Evolutionary conservation across 2,888 invertebrate species (phyloP).

Genomic region (Plagiodera versicolora): DNA sequence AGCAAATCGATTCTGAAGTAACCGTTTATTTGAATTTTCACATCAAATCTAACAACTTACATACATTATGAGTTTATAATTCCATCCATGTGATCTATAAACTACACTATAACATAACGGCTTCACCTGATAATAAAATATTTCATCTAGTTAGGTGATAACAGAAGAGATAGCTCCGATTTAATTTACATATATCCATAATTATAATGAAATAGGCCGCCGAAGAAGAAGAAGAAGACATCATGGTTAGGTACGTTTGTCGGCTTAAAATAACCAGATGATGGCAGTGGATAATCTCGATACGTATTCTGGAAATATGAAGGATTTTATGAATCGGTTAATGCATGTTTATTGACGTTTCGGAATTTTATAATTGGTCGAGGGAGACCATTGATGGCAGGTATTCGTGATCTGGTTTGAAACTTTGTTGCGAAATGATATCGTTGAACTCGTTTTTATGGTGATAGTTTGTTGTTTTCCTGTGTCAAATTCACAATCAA

Average conservation of each 20-base stretch:
- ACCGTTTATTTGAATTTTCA: too few species aligned
- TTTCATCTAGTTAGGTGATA: background rate
- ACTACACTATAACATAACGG: background rate
- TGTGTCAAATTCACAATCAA: too few species aligned
- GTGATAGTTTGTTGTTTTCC: too few species aligned
- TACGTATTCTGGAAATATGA: constrained; percentile 9
- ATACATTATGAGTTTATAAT: too few species aligned
- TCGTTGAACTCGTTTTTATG: too few species aligned
- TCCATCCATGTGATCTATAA: background rate
- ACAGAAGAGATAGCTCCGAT: background rate
- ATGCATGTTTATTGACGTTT: constrained; percentile 9
- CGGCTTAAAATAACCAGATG: constrained; percentile 6
- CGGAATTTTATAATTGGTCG: background rate
- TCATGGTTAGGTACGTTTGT: constrained; percentile 3
- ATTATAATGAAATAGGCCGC: constrained; percentile 4
- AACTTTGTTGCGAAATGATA: too few species aligned
- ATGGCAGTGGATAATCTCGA: background rate
- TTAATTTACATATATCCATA: constrained; percentile 1
- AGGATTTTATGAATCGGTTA: constrained; percentile 4
- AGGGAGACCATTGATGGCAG: too few species aligned
- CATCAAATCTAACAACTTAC: too few species aligned
- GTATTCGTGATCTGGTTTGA: too few species aligned
- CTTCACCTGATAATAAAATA: background rate
- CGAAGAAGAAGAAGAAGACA: constrained; percentile 3
- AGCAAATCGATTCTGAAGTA: too few species aligned